Conservation (phyloP, 2,888 invertebrate genomes). For the Caenorhabditis zanzibari region DNA sequence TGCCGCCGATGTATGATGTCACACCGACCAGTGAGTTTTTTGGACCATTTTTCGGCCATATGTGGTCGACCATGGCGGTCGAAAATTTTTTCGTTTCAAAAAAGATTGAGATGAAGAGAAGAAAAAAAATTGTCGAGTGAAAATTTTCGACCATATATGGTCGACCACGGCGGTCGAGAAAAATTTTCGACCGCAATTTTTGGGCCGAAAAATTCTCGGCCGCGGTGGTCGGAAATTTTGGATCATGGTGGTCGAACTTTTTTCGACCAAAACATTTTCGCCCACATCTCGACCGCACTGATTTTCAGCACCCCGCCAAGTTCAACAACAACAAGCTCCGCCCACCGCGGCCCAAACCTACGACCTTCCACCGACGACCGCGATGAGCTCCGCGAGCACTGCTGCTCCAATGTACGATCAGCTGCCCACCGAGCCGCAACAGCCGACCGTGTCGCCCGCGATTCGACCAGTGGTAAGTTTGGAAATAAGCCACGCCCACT, state of each 20-base stretch:
- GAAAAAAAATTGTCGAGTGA: too few relatives aligned
- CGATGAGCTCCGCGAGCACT: background rate
- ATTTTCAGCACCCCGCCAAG: slow-evolving; percentile 2
- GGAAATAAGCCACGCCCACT: background rate
- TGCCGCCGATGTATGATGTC: slow-evolving; percentile 62
- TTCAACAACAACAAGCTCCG: slow-evolving; percentile 4
- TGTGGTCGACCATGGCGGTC: too few relatives aligned
- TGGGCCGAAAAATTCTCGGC: too few relatives aligned
- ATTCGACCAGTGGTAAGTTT: slow-evolving; percentile 52
- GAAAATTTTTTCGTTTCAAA: too few relatives aligned
- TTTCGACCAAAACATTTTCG: background rate
- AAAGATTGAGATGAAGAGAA: too few relatives aligned
- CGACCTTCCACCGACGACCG: slow-evolving; percentile 58
- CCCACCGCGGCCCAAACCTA: slow-evolving; percentile 18
- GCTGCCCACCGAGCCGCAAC: slow-evolving; percentile 20
- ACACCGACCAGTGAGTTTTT: slow-evolving; percentile 40
- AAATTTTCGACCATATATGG: too few relatives aligned
- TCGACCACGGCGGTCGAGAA: too few relatives aligned
- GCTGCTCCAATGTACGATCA: slow-evolving; percentile 51
- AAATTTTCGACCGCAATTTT: too few relatives aligned
- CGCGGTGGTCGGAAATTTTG: too few relatives aligned
- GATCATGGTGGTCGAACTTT: too few relatives aligned
- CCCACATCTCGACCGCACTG: background rate
- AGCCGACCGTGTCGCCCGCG: slow-evolving; percentile 6
- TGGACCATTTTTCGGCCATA: too few relatives aligned